These are phyloP conservation scores for Venustaconcha ellipsiformis DNA, from an alignment of 1,140 invertebrate genomes.

Conservation along the genomic window DNA sequence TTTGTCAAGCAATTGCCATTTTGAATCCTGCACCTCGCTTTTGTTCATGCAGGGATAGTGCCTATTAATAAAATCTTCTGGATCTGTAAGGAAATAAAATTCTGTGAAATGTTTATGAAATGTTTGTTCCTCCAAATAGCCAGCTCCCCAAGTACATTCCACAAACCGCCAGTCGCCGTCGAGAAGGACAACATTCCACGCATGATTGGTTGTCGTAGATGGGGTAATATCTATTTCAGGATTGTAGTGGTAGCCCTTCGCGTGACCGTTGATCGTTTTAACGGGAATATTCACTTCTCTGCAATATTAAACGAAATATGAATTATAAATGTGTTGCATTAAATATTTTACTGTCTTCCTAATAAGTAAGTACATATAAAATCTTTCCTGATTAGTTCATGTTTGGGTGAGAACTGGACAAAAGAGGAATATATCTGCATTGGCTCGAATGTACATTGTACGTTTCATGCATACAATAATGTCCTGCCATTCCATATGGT, in stretches of 20 bases:
- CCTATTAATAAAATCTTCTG: constrained; percentile 68
- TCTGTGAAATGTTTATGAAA: constrained; percentile 45
- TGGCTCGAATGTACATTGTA: too few relatives aligned
- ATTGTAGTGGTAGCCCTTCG: constrained; percentile 96
- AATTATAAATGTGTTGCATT: neutral
- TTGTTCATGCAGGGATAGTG: constrained; percentile 69
- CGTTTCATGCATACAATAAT: too few relatives aligned
- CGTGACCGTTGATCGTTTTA: constrained; percentile 78
- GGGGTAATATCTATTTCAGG: constrained; percentile 92
- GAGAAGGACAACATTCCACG: constrained; percentile 53
- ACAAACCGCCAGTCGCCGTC: constrained; percentile 49
- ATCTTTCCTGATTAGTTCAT: too few relatives aligned
- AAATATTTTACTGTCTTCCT: too few relatives aligned
- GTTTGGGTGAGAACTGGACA: too few relatives aligned
- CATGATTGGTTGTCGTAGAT: constrained; percentile 81
- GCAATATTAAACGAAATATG: constrained; percentile 3
- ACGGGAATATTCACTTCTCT: constrained; percentile 24
- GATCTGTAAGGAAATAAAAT: constrained; percentile 71
- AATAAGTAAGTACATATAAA: too few relatives aligned
- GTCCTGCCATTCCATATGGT: too few relatives aligned
- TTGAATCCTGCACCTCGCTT: constrained; percentile 26
- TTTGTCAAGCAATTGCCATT: constrained; percentile 40
- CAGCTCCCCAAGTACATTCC: constrained; percentile 70
- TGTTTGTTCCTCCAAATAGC: constrained; percentile 39
- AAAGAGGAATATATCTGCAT: too few relatives aligned